Conservation (phyloP, 2,113 vertebrate species). For the Seriola rivoliana region DNA sequence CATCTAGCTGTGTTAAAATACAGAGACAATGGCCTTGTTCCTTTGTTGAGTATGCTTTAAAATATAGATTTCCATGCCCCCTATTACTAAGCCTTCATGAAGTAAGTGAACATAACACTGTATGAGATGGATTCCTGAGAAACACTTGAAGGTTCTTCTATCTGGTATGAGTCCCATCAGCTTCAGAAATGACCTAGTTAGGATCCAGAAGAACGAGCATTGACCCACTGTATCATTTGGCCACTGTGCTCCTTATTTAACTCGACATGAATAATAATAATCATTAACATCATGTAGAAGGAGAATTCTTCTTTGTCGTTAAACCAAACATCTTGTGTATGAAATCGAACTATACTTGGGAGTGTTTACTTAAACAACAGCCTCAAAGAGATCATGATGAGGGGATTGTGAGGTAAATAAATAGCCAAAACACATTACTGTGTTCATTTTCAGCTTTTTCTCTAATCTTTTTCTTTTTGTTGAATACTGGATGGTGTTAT, state of each 20-base stretch:
- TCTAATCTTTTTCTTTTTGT: too few relatives aligned
- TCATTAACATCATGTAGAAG: not conserved
- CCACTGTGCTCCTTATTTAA: not conserved
- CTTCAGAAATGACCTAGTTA: constrained; percentile 49
- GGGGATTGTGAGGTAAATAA: not conserved
- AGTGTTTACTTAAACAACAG: not conserved
- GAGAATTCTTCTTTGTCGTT: not conserved
- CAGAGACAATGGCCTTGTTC: constrained; percentile 48
- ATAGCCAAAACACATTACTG: too few relatives aligned
- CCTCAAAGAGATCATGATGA: not conserved
- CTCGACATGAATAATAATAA: not conserved
- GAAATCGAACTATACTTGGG: not conserved
- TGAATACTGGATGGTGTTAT: too few relatives aligned
- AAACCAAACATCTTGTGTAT: not conserved
- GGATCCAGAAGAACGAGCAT: not conserved
- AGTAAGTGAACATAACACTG: constrained; percentile 59
- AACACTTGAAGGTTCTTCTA: constrained; percentile 22
- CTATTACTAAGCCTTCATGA: constrained; percentile 42
- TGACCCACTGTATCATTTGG: constrained; percentile 9
- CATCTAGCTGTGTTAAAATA: constrained; percentile 42
- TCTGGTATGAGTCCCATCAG: constrained; percentile 11
- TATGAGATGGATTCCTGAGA: constrained; percentile 5
- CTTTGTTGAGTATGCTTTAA: constrained; percentile 62
- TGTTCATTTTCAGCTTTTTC: too few relatives aligned
- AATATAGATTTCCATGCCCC: constrained; percentile 55